A percentile compares a stretch with the other conserved stretches of the same genome.
These are phyloP conservation scores for Chroicocephalus ridibundus DNA, from an alignment of 2,113 vertebrate genomes.

Conservation along the genomic window DNA sequence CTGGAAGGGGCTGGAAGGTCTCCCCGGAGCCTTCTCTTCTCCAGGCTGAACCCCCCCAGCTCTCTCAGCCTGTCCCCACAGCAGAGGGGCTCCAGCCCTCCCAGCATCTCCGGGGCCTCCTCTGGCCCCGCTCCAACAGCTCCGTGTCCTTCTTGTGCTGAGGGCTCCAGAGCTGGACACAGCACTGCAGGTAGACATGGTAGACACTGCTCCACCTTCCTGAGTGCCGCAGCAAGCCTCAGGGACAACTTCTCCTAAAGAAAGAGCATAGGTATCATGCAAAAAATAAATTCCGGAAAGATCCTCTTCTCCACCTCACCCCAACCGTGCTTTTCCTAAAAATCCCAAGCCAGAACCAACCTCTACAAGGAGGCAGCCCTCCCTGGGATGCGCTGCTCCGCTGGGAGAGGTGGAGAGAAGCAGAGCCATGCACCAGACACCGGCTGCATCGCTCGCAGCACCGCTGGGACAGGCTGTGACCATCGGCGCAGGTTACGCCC, in stretches of 20 bases:
- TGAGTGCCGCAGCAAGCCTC: fast-evolving
- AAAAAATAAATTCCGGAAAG: not conserved
- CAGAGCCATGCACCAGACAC: too few species aligned
- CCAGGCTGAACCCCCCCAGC: too few species aligned
- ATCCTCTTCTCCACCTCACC: not conserved
- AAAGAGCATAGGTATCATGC: fast-evolving
- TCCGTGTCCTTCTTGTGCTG: too few species aligned
- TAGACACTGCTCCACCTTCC: not conserved
- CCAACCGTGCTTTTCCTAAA: not conserved
- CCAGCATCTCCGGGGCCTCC: too few species aligned
- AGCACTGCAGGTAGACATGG: fast-evolving
- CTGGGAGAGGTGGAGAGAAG: not conserved
- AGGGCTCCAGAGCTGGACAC: too few species aligned
- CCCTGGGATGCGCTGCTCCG: fast-evolving
- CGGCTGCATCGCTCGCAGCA: fast-evolving
- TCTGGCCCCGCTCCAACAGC: too few species aligned
- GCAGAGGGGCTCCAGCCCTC: too few species aligned
- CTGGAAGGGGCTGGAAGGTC: too few species aligned
- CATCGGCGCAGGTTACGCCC: not conserved
- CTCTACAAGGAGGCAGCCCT: not conserved
- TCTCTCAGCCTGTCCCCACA: too few species aligned
- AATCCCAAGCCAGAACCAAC: not conserved
- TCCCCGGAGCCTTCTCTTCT: too few species aligned
- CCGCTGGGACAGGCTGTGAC: fast-evolving
- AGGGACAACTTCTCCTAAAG: not conserved